A percentile compares a stretch with the other conserved stretches of the same genome.
phyloP scores from a whole-genome alignment of 1,140 invertebrate species.

The Acromyrmex heyeri region DNA sequence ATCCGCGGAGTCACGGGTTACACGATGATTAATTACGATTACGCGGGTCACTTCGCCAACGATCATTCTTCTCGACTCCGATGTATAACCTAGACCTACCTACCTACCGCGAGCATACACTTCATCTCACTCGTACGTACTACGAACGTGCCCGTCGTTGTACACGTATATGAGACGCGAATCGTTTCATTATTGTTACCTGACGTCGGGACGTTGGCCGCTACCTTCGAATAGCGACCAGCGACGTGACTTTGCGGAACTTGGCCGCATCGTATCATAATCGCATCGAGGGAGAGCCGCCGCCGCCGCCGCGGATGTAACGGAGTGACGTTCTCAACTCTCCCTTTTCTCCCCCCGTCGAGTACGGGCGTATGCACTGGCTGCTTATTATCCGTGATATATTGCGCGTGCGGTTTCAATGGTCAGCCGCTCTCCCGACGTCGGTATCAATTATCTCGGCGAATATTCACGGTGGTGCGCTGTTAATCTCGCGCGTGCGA shows the following conservation, averaged over 20 bases:
- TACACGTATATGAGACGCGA: not conserved
- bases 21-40: slow-evolving; percentile 80
- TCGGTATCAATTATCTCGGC: slow-evolving; percentile 75
- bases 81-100: slow-evolving; percentile 13
- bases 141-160: too few species aligned
- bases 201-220: slow-evolving; percentile 20
- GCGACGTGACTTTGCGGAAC: slow-evolving; percentile 74
- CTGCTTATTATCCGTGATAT: slow-evolving; percentile 78
- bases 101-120: slow-evolving; percentile 9
- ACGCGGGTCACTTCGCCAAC: slow-evolving; percentile 75
- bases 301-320: slow-evolving; percentile 41
- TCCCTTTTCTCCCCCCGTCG: not conserved
- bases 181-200: slow-evolving; percentile 60
- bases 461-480: slow-evolving; percentile 72
- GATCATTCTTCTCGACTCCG: slow-evolving; percentile 53
- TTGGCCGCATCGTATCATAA: slow-evolving; percentile 66
- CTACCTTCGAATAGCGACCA: slow-evolving; percentile 62
- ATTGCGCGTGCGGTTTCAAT: slow-evolving; percentile 75
- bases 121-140: not conserved
- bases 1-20: slow-evolving; percentile 46
- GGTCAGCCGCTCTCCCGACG: slow-evolving; percentile 69
- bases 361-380: slow-evolving; percentile 43
- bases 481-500: slow-evolving; percentile 69
- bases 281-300: slow-evolving; percentile 66
- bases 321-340: slow-evolving; percentile 53